Base-by-base conservation (phyloP, 2,797 vertebrate genomes). In the Sebastes iracundus region DNA sequence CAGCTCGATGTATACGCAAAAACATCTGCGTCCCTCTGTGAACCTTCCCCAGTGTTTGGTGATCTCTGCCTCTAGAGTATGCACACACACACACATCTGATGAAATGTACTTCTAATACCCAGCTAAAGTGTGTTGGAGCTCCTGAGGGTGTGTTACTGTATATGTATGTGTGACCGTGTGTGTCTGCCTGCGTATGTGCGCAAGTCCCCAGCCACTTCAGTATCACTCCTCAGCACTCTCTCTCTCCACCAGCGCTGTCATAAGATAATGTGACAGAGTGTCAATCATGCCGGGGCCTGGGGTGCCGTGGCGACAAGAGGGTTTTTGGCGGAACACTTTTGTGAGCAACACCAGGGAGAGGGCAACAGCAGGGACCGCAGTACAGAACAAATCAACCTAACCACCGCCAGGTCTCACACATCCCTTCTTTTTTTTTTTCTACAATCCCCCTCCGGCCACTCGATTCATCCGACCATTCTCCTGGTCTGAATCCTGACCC, bases 241-340 rank as follows among this genome's bases (percentile, higher is more conserved):
- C 27, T 60, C 58, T 60, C 88, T 90, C 90, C 90, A 92, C 85
- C 81, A 87, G 85, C 33, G 56, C 88, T 90, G 88, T 93, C 92
- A 92, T 94, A 90, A 95, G 90, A 94, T 93, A 94, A 95, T 93
- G 91, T 95, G 95, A 96, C 95, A 93, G 84, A 77, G 83, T 93
- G 95, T 95, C 96, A 96, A 94, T 96, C 96, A 95, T 38, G 59
- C 59, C 72, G 35, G 61, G 78, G 93, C 94, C 95, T 73, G 91
- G 87, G 91, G 95, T 93, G 93, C 89, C 69, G 62, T 71, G 73
- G 91, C 63, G 90, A 94, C 89, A 73, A 90, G 89, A 94, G 83
- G 88, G 87, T 72, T 94, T 92, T 92, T 89, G 90, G 90, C 88
- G 74, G 73, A 90, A 90, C 88, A 82, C 87, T 93, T 94, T 92